Evolutionary conservation across 2,888 invertebrate species (phyloP), one percentile per base, ranked within the genome.

Genomic region (Orthosia incerta): DNA sequence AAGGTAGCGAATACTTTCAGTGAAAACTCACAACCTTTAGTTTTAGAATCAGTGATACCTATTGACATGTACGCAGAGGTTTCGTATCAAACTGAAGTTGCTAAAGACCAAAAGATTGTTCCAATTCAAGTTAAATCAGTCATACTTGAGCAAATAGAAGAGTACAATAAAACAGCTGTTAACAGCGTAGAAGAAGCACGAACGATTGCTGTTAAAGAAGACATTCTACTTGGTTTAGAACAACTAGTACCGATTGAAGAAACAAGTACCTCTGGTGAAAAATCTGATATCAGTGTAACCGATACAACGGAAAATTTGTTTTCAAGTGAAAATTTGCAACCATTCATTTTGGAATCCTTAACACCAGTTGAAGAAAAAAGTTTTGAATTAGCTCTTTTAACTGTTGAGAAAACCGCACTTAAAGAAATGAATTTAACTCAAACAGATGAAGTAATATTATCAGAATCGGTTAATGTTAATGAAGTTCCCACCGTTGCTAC

Each of bases 181-280:
- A 9, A 51, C 11, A 51, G 18, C 7, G n/a, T 71, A 11, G 64
- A 71, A 51, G 50, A 26, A 16, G 23, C 23, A 7, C 26, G 26
- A 45, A 50, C 50, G 18, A 51, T 59, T 71, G 64, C 64, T 0
- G 26, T 64, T 15, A 45, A 64, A 26, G 57, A 71, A 53, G 26
- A 48, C 12, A 26, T 48, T 26, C 15, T 67, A 20, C 2, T 46
- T 20, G 50, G 48, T 45, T n/a, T 74, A 7, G 56, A 79, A 78
- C 62, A 66, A 31, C 12, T 66, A 45, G 16, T n/a, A 20, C 45
- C 53, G 3, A 59, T 78, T 18, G 16, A 62, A 26, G 26, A 39
- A 26, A 0, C 31, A 4, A n/a, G 12, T 15, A 13, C 48, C 55
- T 46, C 16, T 53, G 31, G 1, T 11, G 50, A 31, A 72, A 50